These are phyloP conservation scores for Huso huso DNA, from an alignment of 2,797 vertebrate species.

Conservation along the genomic window DNA sequence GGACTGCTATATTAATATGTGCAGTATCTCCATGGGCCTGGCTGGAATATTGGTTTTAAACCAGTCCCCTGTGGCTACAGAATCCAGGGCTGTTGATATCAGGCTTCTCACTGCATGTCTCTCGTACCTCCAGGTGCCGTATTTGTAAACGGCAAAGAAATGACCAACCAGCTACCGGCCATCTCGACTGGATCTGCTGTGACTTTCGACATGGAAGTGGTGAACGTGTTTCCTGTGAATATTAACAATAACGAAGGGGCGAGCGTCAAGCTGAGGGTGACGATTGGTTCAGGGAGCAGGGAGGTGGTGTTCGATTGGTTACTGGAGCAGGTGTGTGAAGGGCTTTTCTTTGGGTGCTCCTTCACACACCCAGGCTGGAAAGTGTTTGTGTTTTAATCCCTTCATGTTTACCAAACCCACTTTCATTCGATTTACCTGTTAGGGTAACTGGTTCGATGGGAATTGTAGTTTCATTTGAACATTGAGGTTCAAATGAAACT, in stretches of 20 bases:
- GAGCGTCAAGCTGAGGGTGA: slow-evolving; percentile 81
- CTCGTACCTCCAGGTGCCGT: slow-evolving; percentile 74
- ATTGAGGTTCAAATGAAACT: too few relatives aligned
- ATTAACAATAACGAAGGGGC: slow-evolving; percentile 60
- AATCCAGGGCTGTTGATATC: too few relatives aligned
- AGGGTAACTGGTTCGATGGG: too few relatives aligned
- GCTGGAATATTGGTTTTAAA: too few relatives aligned
- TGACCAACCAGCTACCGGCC: slow-evolving; percentile 95
- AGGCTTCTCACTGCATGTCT: too few relatives aligned
- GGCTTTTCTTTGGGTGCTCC: slow-evolving; percentile 87
- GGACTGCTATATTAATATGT: too few relatives aligned
- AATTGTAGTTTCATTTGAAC: too few relatives aligned
- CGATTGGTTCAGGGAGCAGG: slow-evolving; percentile 84
- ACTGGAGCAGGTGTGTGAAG: slow-evolving; percentile 76
- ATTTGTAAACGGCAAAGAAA: slow-evolving; percentile 95
- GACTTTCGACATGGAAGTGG: slow-evolving; percentile 91
- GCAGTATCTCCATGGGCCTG: too few relatives aligned
- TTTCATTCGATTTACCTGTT: background rate
- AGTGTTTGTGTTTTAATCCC: slow-evolving; percentile 77
- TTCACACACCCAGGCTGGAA: slow-evolving; percentile 90
- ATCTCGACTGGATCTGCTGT: slow-evolving; percentile 77
- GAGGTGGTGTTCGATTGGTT: slow-evolving; percentile 98
- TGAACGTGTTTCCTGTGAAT: slow-evolving; percentile 67
- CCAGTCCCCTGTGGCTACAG: too few relatives aligned
- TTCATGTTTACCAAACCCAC: background rate